Base-by-base conservation (phyloP, 2,888 invertebrate genomes). In the Hypercompe scribonia region DNA sequence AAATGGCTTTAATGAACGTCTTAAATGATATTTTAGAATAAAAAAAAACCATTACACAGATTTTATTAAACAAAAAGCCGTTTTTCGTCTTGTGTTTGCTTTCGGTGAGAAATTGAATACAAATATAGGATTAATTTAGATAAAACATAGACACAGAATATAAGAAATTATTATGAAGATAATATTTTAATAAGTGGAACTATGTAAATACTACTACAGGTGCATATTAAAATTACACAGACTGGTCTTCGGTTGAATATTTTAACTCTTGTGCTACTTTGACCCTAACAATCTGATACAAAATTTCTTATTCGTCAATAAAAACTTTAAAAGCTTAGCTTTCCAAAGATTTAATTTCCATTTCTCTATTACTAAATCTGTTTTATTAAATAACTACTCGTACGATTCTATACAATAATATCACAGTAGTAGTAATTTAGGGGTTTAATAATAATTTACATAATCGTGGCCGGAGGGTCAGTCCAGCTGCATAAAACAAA, bases 1-100 rank as follows among this genome's bases (percentile, higher is more conserved):
- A 87, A 89, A 86, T 84, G 82, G 83, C 75, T 85, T 86, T 90
- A 89, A 91, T 90, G 90, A 91, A 90, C 81, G 79, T 80, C 86
- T 81, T 80, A 84, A 89, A 84, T 87, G 84, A 89, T 88, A 90
- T 91, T 86, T 86, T 77, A 79, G 87, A 87, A 88, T 88, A 88
- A 89, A 89, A 86, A n/a, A 84, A 74, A 78, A 74, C 80, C 75
- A 85, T 87, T 87, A 82, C 73, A 72, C 82, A 77, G 75, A 74
- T 76, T 69, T 63, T 73, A 69, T 70, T 77, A 76, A 73, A 24
- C n/a, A 73, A 83, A 81, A 78, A 81, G 78, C 80, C 78, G 64
- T 18, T 84, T 78, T 82, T 68, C 50, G 69, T 64, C 5, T 54
- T 31, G 31, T 15, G 54, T 68, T 73, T 72, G 13, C 21, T 72